These are phyloP conservation scores for Antheraea assamensis DNA, from an alignment of 2,888 invertebrate species.

Conservation along the genomic window DNA sequence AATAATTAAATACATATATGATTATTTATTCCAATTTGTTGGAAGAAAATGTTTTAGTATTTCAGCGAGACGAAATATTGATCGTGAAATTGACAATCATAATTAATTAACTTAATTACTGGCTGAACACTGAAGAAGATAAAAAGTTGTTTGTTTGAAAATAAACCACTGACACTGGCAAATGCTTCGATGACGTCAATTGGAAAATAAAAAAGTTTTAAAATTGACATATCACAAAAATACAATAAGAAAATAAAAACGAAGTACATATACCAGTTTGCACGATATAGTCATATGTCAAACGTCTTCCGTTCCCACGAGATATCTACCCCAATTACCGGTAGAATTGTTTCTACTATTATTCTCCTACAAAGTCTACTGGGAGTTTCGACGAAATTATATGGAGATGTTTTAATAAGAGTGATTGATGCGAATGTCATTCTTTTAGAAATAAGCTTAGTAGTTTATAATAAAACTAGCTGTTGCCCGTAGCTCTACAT, in stretches of 20 bases:
- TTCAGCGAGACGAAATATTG: no score
- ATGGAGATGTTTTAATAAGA: not conserved
- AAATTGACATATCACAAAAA: not conserved
- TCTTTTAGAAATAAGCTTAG: not conserved
- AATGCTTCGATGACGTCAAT: not conserved
- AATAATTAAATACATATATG: no score
- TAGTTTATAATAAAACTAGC: not conserved
- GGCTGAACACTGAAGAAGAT: no score
- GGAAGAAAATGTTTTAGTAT: no score
- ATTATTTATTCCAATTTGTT: no score
- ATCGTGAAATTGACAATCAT: no score
- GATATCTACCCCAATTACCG: conserved; percentile 72
- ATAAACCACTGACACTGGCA: not conserved
- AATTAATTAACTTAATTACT: no score
- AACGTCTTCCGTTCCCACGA: conserved; percentile 61
- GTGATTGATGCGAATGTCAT: conserved; percentile 3
- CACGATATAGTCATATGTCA: conserved; percentile 77
- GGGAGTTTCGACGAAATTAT: conserved; percentile 56
- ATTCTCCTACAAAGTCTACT: conserved; percentile 55
- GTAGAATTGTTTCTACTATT: conserved; percentile 75
- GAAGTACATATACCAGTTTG: conserved; percentile 52
- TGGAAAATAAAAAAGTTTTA: not conserved
- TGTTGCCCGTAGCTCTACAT: no score
- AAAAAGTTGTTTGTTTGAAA: not conserved
- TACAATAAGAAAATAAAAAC: conserved; percentile 2